A percentile compares a stretch with the other conserved stretches of the same genome.
Evolutionary conservation across 2,888 invertebrate genomes (phyloP).

Genomic region (Drosophila paranaensis): DNA sequence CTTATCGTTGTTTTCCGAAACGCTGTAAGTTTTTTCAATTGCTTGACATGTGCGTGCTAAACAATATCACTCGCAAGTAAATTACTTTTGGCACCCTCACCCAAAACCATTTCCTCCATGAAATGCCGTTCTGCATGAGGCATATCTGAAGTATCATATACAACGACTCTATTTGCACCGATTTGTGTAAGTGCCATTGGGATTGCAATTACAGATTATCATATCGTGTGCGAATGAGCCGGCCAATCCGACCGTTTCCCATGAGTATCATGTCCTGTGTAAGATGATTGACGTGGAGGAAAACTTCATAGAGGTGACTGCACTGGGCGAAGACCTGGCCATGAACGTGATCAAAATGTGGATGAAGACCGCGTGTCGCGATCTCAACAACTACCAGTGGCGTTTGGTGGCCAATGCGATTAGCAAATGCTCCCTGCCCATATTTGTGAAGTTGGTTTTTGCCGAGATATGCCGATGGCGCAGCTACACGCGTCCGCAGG

Average conservation of each 20-base stretch:
- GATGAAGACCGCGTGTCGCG: constrained; percentile 95
- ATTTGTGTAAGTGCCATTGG: constrained; percentile 16
- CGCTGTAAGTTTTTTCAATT: constrained; percentile 80
- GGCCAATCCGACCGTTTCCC: constrained; percentile 93
- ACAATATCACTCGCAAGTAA: constrained; percentile 62
- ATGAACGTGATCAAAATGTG: constrained; percentile 95
- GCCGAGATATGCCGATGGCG: constrained; percentile 99
- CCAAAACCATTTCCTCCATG: constrained; percentile 43
- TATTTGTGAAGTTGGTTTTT: constrained; percentile 98
- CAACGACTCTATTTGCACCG: constrained; percentile 33
- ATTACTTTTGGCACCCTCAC: constrained; percentile 53
- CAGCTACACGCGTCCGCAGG: constrained; percentile 96
- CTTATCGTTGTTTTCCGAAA: constrained; percentile 8
- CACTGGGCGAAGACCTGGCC: constrained; percentile 96
- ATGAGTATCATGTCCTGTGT: constrained; percentile 93
- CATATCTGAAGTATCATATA: constrained; percentile 43
- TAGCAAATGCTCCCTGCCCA: constrained; percentile 95
- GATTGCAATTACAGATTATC: constrained; percentile 88
- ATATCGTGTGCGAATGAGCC: constrained; percentile 96
- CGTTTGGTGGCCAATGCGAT: constrained; percentile 96
- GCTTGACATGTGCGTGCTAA: constrained; percentile 82
- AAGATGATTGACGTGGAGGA: constrained; percentile 95
- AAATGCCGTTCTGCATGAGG: constrained; percentile 72
- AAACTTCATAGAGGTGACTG: constrained; percentile 95
- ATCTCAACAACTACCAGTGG: constrained; percentile 97